These are phyloP conservation scores for Mycogona germanica DNA, from an alignment of 2,888 invertebrate genomes.

Conservation along the genomic window DNA sequence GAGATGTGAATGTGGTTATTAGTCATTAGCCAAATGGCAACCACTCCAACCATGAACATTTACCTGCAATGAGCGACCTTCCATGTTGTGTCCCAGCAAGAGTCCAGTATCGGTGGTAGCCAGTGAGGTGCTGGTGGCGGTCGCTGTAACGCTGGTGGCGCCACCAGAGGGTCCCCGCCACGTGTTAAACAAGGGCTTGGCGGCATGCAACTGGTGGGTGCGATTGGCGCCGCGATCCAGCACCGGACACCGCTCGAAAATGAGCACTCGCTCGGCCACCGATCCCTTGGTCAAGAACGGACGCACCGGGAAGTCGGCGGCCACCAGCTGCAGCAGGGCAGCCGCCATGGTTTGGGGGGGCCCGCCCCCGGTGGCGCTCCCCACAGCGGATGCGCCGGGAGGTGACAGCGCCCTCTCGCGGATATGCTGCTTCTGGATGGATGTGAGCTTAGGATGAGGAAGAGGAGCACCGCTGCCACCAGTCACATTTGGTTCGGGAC, in stretches of 20 bases:
- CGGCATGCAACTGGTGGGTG: conserved; percentile 12
- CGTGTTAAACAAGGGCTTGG: conserved; percentile 14
- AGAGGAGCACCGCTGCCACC: conserved; percentile 35
- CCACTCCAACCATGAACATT: not conserved
- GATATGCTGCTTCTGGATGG: conserved; percentile 45
- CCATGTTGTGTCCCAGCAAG: not conserved
- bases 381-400: conserved; percentile 20
- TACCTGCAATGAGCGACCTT: conserved; percentile 11
- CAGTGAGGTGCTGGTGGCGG: not conserved
- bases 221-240: conserved; percentile 14
- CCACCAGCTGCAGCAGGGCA: not conserved
- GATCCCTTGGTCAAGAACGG: conserved; percentile 80
- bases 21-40: not conserved
- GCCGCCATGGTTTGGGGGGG: not conserved
- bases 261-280: conserved; percentile 77
- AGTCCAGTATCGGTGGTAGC: too few species aligned
- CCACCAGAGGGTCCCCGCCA: conserved; percentile 4
- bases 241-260: conserved; percentile 69
- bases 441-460: conserved; percentile 53
- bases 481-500: conserved; percentile 27
- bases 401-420: conserved; percentile 25
- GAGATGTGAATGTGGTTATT: not conserved
- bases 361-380: not conserved
- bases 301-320: conserved; percentile 51
- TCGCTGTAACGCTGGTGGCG: not conserved